Percentiles rank a stretch among this genome's conserved stretches.
These are phyloP conservation scores for Panzeria rudis DNA, from an alignment of 2,888 invertebrate species.

Conservation along the genomic window DNA sequence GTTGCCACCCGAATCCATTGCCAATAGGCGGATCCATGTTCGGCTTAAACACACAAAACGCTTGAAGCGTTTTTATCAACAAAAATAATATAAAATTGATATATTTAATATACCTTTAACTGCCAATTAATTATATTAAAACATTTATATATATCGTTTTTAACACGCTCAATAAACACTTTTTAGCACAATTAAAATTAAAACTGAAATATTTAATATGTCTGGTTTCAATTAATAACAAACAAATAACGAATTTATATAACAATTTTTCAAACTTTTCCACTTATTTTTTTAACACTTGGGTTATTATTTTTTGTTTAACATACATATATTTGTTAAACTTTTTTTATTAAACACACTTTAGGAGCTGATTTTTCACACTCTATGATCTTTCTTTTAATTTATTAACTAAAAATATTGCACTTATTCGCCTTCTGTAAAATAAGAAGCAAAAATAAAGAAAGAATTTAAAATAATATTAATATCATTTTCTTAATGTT, in stretches of 20 bases:
- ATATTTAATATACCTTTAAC: constrained; percentile 9
- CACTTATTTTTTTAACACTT: neutral
- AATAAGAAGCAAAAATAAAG: neutral
- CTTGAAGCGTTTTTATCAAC: constrained; percentile 34
- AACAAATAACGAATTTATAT: constrained; percentile 23
- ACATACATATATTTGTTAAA: too few relatives aligned
- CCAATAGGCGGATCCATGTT: constrained; percentile 82
- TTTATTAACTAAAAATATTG: constrained; percentile 57
- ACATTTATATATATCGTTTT: constrained; percentile 7
- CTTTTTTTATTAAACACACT: constrained; percentile 28
- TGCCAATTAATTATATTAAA: constrained; percentile 1
- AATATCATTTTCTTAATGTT: neutral
- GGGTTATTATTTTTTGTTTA: constrained; percentile 26
- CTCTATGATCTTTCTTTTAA: constrained; percentile 35
- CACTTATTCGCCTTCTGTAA: constrained; percentile 65
- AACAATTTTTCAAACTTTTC: neutral
- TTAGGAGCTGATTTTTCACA: neutral
- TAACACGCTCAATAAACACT: constrained; percentile 8
- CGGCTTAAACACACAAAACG: constrained; percentile 56
- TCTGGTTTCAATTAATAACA: constrained; percentile 20
- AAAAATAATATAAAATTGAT: neutral
- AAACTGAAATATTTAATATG: constrained; percentile 16
- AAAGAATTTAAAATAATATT: constrained; percentile 15
- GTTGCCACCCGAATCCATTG: constrained; percentile 81
- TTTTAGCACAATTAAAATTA: constrained; percentile 15